Base-by-base conservation (phyloP, 1,140 invertebrate species). In the Zaprionus kolodkinae region DNA sequence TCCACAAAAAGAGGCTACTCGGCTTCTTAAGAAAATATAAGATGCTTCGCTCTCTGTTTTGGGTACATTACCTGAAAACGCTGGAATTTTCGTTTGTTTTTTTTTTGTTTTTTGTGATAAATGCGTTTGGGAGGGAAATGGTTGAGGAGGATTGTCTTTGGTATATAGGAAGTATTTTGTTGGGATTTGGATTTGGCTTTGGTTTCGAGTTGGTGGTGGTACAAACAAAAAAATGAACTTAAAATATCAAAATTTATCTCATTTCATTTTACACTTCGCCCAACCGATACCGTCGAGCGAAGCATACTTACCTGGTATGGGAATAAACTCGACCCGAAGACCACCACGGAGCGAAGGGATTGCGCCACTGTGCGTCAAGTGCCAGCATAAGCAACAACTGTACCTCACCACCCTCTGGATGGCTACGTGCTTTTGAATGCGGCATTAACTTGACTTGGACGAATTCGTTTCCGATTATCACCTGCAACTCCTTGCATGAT, bases 251-350 rank as follows among this genome's bases (percentile, higher is more conserved):
- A 87, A 90, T 90, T 81, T 72, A 89, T 67, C 77, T 88, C 72
- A 88, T 84, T 91, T 81, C 79, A 50, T 71, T 66, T 40, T 40
- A 56, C 72, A 83, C 89, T 91, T 80, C 79, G 84, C 83, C 64
- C 84, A 89, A 88, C 91, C 91, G 91, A 92, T 92, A 92, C 91
- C 87, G 91, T 86, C 62, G 70, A 77, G 81, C 91, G 85, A 88
- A 91, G 91, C 67, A 92, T 92, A 92, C 91, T 91, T 78, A 92
- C 91, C 91, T 92, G 84, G n/a, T 10, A 17, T 12, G 27, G 7
- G 38, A 59, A 21, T 33, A 21, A 17, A 52, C 55, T 27, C 2
- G 35, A 61, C 10, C 15, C 6, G 38, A 11, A 60, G 43, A 71
- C 17, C 17, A 52, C 35, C 15, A 55, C 48, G 17, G 45, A 50